These are phyloP conservation scores for Tholera decimalis DNA, from an alignment of 2,888 invertebrate species.

Conservation along the genomic window DNA sequence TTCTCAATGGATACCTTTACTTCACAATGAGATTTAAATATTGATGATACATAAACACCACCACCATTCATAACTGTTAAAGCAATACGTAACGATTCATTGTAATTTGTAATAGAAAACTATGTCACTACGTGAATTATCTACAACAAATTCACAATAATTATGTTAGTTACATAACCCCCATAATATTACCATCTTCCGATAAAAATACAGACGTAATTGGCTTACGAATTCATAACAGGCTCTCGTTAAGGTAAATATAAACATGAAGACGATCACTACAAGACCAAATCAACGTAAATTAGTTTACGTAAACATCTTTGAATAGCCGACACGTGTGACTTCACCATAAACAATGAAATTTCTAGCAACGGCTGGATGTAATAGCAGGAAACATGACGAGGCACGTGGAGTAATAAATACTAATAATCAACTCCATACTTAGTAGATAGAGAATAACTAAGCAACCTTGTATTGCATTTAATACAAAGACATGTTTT, in stretches of 20 bases:
- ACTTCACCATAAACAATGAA: conserved; percentile 43
- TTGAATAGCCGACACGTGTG: conserved; percentile 41
- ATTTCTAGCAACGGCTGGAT: conserved; percentile 40
- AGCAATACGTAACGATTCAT: conserved; percentile 12
- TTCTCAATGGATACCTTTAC: not conserved
- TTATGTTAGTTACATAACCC: not conserved
- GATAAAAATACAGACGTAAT: not conserved
- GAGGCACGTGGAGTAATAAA: conserved; percentile 61
- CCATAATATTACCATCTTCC: not conserved
- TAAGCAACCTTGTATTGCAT: conserved; percentile 38
- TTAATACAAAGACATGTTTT: conserved; percentile 31
- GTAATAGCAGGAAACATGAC: conserved; percentile 48
- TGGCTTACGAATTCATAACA: not conserved
- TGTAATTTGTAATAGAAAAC: conserved; percentile 1
- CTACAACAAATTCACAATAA: not conserved
- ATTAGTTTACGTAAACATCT: conserved; percentile 34
- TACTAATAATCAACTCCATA: conserved; percentile 37
- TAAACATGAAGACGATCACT: not conserved
- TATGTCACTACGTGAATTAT: not conserved
- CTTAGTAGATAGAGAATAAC: conserved; percentile 27
- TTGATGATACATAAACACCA: not conserved
- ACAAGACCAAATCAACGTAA: conserved; percentile 7
- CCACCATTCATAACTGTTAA: not conserved
- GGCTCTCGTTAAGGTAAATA: not conserved
- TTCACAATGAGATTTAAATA: conserved; percentile 17